These are phyloP conservation scores for Trisateles emortualis DNA, from an alignment of 2,888 invertebrate genomes.

Conservation along the genomic window DNA sequence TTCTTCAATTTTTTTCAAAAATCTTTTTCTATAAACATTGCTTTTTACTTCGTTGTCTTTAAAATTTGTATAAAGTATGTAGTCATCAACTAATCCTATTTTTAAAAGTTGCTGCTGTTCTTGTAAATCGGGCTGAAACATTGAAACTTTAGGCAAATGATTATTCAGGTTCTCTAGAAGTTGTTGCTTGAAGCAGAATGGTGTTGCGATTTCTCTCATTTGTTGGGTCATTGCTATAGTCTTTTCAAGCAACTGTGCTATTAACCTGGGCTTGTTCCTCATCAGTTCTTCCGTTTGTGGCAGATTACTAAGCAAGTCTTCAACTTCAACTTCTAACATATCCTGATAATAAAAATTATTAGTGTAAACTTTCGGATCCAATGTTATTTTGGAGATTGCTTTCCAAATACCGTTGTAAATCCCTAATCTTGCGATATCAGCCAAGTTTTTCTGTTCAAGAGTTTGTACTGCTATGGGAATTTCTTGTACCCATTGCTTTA, in stretches of 20 bases:
- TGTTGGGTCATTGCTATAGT: slow-evolving; percentile 54
- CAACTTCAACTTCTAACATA: slow-evolving; percentile 69
- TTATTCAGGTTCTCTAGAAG: slow-evolving; percentile 56
- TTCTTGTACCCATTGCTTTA: slow-evolving; percentile 62
- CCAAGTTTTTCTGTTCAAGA: slow-evolving; percentile 43
- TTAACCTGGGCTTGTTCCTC: slow-evolving; percentile 54
- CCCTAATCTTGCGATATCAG: slow-evolving; percentile 56
- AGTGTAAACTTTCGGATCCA: slow-evolving; percentile 54
- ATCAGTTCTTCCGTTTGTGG: slow-evolving; percentile 61
- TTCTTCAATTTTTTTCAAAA: slow-evolving; percentile 54
- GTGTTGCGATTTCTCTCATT: slow-evolving; percentile 41
- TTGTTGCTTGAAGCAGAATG: slow-evolving; percentile 60
- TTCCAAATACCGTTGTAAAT: slow-evolving; percentile 67
- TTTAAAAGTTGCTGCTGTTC: slow-evolving; percentile 59
- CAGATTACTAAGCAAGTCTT: slow-evolving; percentile 60
- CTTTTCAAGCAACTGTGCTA: slow-evolving; percentile 62
- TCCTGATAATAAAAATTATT: slow-evolving; percentile 67
- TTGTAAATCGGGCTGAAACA: slow-evolving; percentile 18
- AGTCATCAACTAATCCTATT: slow-evolving; percentile 62
- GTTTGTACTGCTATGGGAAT: slow-evolving; percentile 55
- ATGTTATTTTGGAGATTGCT: slow-evolving; percentile 62
- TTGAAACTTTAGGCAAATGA: slow-evolving; percentile 45
- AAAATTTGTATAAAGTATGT: slow-evolving; percentile 57
- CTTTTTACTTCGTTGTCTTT: slow-evolving; percentile 60
- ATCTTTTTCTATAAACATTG: slow-evolving; percentile 60